Conservation (phyloP, 2,888 invertebrate species). For the Morpho achilles region DNA sequence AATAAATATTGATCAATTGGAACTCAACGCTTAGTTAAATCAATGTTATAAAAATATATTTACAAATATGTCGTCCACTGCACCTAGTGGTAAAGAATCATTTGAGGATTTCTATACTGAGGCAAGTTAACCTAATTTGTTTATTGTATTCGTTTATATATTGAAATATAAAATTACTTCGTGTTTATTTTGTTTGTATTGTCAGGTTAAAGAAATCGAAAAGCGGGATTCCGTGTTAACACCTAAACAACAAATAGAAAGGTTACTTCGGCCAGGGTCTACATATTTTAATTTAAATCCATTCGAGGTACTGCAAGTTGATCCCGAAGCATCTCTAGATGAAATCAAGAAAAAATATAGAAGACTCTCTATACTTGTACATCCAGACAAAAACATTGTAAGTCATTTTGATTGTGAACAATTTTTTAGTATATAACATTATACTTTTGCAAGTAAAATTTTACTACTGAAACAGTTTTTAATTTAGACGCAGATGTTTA, state of each 20-base stretch:
- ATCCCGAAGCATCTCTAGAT: slow-evolving; percentile 92
- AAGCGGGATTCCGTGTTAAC: slow-evolving; percentile 98
- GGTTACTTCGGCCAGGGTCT: slow-evolving; percentile 96
- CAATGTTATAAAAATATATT: not conserved
- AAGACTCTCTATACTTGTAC: slow-evolving; percentile 96
- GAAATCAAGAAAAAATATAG: slow-evolving; percentile 98
- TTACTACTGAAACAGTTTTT: not conserved
- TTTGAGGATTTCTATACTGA: slow-evolving; percentile 91
- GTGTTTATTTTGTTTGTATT: slow-evolving; percentile 30
- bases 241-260: slow-evolving; percentile 97
- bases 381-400: slow-evolving; percentile 97
- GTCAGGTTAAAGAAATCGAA: slow-evolving; percentile 98
- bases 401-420: slow-evolving; percentile 29
- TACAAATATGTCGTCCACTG: slow-evolving; percentile 21
- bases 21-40: not conserved
- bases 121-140: slow-evolving; percentile 68
- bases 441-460: no score
- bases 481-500: not conserved
- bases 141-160: no score
- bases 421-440: not conserved
- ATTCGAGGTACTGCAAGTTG: slow-evolving; percentile 94
- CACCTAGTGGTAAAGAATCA: slow-evolving; percentile 76
- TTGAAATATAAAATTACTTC: not conserved
- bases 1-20: no score
- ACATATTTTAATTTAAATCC: slow-evolving; percentile 99